Percentiles rank a stretch among this genome's conserved stretches.
These are phyloP conservation scores for Tachysurus vachellii DNA, from an alignment of 2,113 vertebrate genomes.

Conservation along the genomic window DNA sequence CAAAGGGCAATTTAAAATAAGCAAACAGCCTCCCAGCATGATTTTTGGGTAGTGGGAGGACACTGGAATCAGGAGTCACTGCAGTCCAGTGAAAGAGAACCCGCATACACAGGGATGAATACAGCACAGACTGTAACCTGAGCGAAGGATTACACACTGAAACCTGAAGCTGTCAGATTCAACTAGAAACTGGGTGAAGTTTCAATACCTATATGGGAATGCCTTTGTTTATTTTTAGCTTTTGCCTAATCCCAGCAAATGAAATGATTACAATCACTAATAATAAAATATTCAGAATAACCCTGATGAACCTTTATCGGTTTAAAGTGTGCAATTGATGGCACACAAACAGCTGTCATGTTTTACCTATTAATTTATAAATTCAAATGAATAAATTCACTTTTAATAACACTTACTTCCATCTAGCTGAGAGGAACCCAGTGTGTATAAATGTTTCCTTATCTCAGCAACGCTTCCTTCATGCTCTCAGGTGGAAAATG, in stretches of 20 bases:
- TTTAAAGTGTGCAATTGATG: not conserved
- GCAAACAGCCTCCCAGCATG: not conserved
- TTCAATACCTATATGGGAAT: not conserved
- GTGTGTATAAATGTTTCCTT: not conserved
- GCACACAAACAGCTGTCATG: not conserved
- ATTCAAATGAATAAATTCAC: not conserved
- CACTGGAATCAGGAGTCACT: not conserved
- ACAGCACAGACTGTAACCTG: not conserved
- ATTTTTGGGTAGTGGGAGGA: not conserved
- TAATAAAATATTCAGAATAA: not conserved
- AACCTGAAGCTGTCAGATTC: not conserved
- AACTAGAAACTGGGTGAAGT: not conserved
- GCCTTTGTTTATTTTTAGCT: not conserved
- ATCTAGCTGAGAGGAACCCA: not conserved
- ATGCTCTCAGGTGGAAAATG: slow-evolving; percentile 7
- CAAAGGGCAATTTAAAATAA: not conserved
- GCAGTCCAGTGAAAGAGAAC: not conserved
- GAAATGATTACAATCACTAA: too few relatives aligned
- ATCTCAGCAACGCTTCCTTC: not conserved
- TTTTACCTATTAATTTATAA: not conserved
- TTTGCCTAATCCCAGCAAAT: too few relatives aligned
- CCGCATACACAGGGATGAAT: not conserved
- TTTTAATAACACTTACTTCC: not conserved
- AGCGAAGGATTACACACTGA: not conserved
- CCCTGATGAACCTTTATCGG: not conserved